Percentiles rank a stretch among this genome's conserved stretches.
Conservation (phyloP, 2,797 vertebrate species). For the Takifugu ocellatus region DNA sequence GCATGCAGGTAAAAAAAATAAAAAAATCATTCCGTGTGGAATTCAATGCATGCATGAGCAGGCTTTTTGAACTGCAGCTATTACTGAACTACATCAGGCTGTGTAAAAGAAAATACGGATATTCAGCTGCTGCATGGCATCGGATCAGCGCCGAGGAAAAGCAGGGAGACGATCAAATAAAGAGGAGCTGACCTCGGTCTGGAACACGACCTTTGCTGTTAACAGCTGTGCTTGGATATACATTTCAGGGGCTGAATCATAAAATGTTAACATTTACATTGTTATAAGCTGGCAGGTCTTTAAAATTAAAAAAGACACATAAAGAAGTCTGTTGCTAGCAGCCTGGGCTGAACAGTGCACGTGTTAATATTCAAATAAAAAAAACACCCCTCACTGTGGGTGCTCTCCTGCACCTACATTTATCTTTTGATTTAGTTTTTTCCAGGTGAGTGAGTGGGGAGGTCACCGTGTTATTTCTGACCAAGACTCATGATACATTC, state of each 20-base stretch:
- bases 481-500: constrained; percentile 41
- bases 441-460: constrained; percentile 33
- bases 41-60: constrained; percentile 36
- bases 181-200: not conserved
- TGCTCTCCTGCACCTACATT: too few relatives aligned
- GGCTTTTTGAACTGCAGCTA: constrained; percentile 24
- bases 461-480: constrained; percentile 55
- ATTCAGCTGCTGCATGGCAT: not conserved
- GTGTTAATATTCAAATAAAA: too few relatives aligned
- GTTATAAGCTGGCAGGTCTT: too few relatives aligned
- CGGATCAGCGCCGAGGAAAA: not conserved
- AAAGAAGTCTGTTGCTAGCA: too few relatives aligned
- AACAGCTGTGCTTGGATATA: not conserved
- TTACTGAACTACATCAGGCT: not conserved
- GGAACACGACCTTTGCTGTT: not conserved
- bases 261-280: too few relatives aligned
- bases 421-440: not conserved
- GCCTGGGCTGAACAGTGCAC: too few relatives aligned
- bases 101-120: not conserved
- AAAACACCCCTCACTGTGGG: too few relatives aligned
- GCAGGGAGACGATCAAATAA: not conserved
- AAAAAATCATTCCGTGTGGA: constrained; percentile 18
- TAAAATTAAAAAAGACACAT: too few relatives aligned
- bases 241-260: too few relatives aligned
- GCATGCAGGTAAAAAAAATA: constrained; percentile 36